Evolutionary conservation across 1,140 invertebrate genomes (phyloP).

Genomic region (Onthophagus taurus): DNA sequence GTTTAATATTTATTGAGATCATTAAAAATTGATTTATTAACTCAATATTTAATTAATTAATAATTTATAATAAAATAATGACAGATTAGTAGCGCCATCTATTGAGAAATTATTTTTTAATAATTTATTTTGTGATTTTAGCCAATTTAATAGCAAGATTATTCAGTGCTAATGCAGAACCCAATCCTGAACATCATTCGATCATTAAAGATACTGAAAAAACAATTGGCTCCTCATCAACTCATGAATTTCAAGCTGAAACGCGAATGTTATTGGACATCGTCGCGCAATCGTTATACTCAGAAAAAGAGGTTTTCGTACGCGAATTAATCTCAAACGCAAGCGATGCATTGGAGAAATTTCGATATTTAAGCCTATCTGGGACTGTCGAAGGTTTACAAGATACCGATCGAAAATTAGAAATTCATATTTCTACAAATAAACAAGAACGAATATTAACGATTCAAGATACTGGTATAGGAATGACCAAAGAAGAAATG

Average conservation of each 20-base stretch:
- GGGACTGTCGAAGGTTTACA: conserved; percentile 33
- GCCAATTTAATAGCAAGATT: conserved; percentile 11
- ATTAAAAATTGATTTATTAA: no score
- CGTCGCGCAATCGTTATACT: conserved; percentile 94
- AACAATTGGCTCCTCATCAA: conserved; percentile 41
- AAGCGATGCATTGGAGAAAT: conserved; percentile 93
- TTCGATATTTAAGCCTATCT: conserved; percentile 60
- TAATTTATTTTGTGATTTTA: conserved; percentile 3
- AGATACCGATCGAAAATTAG: conserved; percentile 52
- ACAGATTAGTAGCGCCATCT: conserved; percentile 1
- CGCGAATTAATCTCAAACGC: conserved; percentile 94
- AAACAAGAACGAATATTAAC: conserved; percentile 76
- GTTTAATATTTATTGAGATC: no score
- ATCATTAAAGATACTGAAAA: conserved; percentile 48
- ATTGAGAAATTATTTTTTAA: no score
- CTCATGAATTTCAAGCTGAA: conserved; percentile 91
- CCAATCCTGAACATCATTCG: conserved; percentile 38
- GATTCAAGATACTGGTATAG: conserved; percentile 85
- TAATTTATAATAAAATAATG: background rate
- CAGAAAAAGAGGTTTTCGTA: conserved; percentile 95
- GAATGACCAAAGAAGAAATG: conserved; percentile 89
- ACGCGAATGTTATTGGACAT: conserved; percentile 92
- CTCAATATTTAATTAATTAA: background rate
- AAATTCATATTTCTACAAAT: conserved; percentile 85
- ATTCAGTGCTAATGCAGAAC: conserved; percentile 11